phyloP scores from a whole-genome alignment of 2,113 vertebrate genomes.

The Myiozetetes cayanensis region DNA sequence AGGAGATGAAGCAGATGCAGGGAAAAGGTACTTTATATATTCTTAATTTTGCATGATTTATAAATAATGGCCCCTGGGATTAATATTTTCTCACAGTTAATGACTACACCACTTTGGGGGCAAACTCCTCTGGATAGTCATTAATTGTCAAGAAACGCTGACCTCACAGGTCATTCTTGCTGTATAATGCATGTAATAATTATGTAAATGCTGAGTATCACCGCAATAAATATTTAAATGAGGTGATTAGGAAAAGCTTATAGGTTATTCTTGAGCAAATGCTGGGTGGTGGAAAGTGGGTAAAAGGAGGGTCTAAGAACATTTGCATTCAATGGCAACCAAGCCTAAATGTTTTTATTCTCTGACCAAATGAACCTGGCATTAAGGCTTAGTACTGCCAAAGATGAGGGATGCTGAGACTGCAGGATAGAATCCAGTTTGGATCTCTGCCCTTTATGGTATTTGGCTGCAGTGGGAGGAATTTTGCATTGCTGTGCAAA shows the following conservation, averaged over 20 bases:
- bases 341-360: background rate
- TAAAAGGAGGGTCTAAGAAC: background rate
- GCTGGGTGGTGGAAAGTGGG: background rate
- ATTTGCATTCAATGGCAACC: background rate
- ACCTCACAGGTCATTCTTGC: slow-evolving; percentile 18
- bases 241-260: background rate
- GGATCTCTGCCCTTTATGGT: background rate
- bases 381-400: background rate
- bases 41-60: slow-evolving; percentile 20
- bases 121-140: background rate
- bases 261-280: background rate
- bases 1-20: background rate
- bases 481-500: background rate
- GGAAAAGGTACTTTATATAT: background rate
- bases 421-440: background rate
- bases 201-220: slow-evolving; percentile 6
- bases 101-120: background rate
- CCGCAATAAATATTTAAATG: slow-evolving; percentile 27
- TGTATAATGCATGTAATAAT: background rate
- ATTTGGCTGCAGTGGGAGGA: background rate
- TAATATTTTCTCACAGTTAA: slow-evolving; percentile 22
- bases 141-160: slow-evolving; percentile 33
- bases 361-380: background rate
- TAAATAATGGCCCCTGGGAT: slow-evolving; percentile 22
- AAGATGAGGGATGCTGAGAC: background rate